Evolutionary conservation across 2,888 invertebrate species (phyloP).

Genomic region (Diplazon laetatorius): DNA sequence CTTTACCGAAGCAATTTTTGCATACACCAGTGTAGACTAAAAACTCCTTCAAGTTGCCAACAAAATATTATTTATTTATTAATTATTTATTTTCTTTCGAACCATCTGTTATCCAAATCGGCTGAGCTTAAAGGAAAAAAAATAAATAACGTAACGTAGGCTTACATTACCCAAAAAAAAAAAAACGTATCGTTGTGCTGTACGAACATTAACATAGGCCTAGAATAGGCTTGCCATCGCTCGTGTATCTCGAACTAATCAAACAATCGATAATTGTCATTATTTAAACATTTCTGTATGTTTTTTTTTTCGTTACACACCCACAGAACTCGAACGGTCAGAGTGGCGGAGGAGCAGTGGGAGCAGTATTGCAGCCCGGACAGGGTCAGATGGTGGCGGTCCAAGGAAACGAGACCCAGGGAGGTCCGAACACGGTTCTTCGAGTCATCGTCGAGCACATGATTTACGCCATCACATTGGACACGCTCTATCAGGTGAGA

Average conservation of each 20-base stretch:
- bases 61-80: no score
- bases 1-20: background rate
- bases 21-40: conserved; percentile 1
- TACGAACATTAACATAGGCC: no score
- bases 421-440: conserved; percentile 97
- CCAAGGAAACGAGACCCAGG: conserved; percentile 86
- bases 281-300: no score
- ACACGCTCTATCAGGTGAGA: conserved; percentile 94
- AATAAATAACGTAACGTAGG: no score
- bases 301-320: conserved; percentile 57
- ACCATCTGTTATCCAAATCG: no score
- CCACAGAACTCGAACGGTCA: conserved; percentile 87
- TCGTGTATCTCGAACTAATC: background rate
- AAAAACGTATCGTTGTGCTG: no score
- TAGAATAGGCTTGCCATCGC: background rate
- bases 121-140: no score
- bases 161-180: no score
- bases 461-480: conserved; percentile 98
- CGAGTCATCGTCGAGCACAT: conserved; percentile 99
- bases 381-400: conserved; percentile 85
- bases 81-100: no score
- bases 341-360: no score
- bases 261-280: no score
- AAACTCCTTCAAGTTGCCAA: conserved; percentile 12
- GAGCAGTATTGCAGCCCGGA: conserved; percentile 92